A percentile compares a stretch with the other conserved stretches of the same genome.
These are phyloP conservation scores for Synergus japonicus DNA, from an alignment of 2,888 invertebrate genomes.

Conservation along the genomic window DNA sequence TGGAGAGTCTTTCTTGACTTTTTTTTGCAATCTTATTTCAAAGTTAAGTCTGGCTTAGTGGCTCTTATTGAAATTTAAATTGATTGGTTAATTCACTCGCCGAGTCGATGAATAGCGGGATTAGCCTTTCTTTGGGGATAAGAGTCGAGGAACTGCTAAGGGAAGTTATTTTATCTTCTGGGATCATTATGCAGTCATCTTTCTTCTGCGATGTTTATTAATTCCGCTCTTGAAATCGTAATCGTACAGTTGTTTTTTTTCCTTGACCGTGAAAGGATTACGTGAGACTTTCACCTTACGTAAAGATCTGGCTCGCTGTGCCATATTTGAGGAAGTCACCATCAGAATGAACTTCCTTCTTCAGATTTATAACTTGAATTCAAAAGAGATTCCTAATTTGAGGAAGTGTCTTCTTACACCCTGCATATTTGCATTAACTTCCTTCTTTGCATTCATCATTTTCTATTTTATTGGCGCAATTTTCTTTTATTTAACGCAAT, in stretches of 20 bases:
- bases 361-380: not conserved
- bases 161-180: not conserved
- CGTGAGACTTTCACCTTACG: constrained; percentile 7
- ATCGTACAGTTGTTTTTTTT: constrained; percentile 13
- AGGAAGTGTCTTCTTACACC: not conserved
- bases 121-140: not conserved
- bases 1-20: not conserved
- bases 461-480: not conserved
- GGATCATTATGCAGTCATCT: not conserved
- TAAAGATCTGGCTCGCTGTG: constrained; percentile 3
- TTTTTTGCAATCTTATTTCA: not conserved
- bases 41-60: not conserved
- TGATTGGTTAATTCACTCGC: not conserved
- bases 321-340: constrained; percentile 12
- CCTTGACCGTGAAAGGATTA: constrained; percentile 33
- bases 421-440: not conserved
- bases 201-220: constrained; percentile 4
- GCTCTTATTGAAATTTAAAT: not conserved
- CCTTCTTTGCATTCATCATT: not conserved
- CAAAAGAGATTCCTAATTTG: not conserved
- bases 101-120: not conserved
- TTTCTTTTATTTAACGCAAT: not conserved
- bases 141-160: not conserved
- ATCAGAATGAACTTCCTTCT: constrained; percentile 19
- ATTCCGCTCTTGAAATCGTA: constrained; percentile 28